Conservation (phyloP, 2,113 vertebrate species). For the Ailuropoda melanoleuca region DNA sequence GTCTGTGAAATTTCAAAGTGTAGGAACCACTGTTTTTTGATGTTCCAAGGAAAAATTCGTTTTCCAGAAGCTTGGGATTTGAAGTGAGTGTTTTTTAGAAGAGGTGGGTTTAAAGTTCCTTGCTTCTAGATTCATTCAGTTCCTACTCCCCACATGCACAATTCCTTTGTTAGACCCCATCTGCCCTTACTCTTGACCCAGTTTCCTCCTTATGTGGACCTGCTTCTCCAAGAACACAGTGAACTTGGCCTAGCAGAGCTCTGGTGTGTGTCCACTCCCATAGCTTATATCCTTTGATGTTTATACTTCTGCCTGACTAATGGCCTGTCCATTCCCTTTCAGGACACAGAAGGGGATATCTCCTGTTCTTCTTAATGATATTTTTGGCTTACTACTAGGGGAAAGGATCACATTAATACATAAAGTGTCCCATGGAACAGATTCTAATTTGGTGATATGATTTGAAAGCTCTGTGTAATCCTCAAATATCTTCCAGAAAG, state of each 20-base stretch:
- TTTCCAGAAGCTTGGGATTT: background rate
- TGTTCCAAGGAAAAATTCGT: background rate
- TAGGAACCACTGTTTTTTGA: background rate
- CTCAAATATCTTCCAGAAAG: constrained; percentile 40
- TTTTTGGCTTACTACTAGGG: constrained; percentile 44
- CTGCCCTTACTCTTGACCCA: constrained; percentile 6
- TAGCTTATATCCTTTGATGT: constrained; percentile 58
- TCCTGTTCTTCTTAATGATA: constrained; percentile 59
- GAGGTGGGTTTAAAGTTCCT: background rate
- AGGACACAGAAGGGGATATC: constrained; percentile 34
- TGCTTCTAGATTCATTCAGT: background rate
- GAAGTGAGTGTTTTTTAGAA: background rate
- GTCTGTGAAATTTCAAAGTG: background rate
- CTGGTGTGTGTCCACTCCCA: constrained; percentile 38
- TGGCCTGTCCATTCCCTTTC: constrained; percentile 45
- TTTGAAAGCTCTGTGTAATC: background rate
- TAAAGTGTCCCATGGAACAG: background rate
- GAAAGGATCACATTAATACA: constrained; percentile 45
- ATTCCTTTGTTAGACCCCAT: background rate
- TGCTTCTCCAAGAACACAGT: constrained; percentile 63
- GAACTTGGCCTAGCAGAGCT: constrained; percentile 56
- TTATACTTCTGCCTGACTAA: constrained; percentile 31
- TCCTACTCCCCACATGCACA: background rate
- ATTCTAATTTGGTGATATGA: constrained; percentile 31
- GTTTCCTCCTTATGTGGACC: constrained; percentile 14